Base-by-base conservation (phyloP, 2,888 invertebrate species). In the Papilio gigon region DNA sequence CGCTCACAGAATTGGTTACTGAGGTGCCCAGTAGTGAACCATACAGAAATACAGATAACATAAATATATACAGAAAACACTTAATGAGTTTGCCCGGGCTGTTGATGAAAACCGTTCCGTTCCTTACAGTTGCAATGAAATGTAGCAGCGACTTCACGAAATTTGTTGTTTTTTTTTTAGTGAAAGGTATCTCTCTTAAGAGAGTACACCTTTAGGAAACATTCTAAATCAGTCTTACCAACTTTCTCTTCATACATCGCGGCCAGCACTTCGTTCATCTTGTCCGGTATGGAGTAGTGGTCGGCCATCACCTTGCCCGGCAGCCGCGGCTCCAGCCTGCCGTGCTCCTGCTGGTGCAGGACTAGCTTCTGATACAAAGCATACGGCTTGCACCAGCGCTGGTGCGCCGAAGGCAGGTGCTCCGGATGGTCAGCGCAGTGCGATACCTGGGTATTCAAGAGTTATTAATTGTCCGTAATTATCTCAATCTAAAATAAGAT, bases 381-480 rank as follows among this genome's bases (percentile, higher is more conserved):
- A 76, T 94, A 94, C 0, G 94, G 92, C 61, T 89, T 89, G 80
- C 96, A 96, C 94, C 95, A 95, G 14, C 90, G 84, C 8, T 87
- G 81, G 77, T 95, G 95, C 0, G 80, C 75, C 60, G 86, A 85
- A 0, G 85, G 84, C 0, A 92, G 78, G 77, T 95, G 95, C 2
- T 89, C 85, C 0, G 89, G 86, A 37, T 89, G 80, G 4, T 86
- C 85, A 8, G 88, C 84, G 77, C 94, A 94, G 75, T 84, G 33
- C 58, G 60, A 53, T 37, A 20, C 11, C 63, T 42, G 20, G 17
- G 17, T 5, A 25, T 47, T 0, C 1, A 50, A n/a, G 9, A 20
- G 9, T 33, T 33, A 33, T 8, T 33, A 33, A 33, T 33, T 33
- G 12, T 37, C 33, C 1, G 11, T 12, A 37, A 37, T 11, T 37